phyloP scores from a whole-genome alignment of 2,797 vertebrate genomes.

The Lacerta viridis region DNA sequence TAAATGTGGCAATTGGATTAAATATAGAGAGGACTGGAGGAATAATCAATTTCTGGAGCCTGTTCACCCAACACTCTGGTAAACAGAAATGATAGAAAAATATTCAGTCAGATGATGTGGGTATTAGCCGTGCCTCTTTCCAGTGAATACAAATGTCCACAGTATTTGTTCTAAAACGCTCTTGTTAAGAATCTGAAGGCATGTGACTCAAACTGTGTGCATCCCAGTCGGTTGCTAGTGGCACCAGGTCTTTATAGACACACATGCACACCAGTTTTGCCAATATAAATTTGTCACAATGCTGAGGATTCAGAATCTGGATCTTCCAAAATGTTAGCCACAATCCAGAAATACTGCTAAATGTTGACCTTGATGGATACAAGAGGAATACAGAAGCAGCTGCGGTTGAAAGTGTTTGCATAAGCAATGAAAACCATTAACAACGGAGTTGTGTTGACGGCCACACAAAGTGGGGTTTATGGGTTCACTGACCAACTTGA shows the following conservation, averaged over 20 bases:
- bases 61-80: background rate
- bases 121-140: background rate
- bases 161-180: conserved; percentile 1
- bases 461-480: background rate
- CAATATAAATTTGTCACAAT: background rate
- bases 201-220: background rate
- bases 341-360: background rate
- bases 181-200: background rate
- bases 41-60: conserved; percentile 6
- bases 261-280: background rate
- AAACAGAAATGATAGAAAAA: conserved; percentile 6
- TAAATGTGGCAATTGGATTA: conserved; percentile 16
- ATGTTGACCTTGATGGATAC: background rate
- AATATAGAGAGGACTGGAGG: background rate
- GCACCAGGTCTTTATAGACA: background rate
- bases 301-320: background rate
- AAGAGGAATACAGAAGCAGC: background rate
- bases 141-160: background rate
- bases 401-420: background rate
- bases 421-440: background rate
- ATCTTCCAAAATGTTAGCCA: background rate
- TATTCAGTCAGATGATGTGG: background rate
- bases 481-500: background rate
- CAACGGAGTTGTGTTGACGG: no score
- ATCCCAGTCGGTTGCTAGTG: background rate